Conservation (phyloP, 2,797 vertebrate genomes). For the Tragopan temminckii region DNA sequence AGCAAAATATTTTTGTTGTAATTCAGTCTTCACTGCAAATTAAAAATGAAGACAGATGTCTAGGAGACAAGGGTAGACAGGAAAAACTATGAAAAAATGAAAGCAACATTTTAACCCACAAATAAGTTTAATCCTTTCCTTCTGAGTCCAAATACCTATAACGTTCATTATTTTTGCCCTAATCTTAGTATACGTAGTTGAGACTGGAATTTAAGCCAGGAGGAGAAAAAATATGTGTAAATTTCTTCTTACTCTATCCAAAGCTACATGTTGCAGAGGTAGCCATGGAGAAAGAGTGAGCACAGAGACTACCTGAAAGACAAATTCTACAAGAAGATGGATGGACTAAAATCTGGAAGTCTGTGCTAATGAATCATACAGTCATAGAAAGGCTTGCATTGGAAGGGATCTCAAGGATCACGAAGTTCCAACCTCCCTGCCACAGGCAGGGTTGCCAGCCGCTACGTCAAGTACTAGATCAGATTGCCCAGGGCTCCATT, state of each 20-base stretch:
- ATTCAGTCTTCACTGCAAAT: background rate
- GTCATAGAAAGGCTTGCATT: no score
- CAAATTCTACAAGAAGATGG: background rate
- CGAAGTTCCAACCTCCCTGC: no score
- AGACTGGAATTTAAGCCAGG: background rate
- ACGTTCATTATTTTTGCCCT: background rate
- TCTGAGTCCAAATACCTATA: background rate
- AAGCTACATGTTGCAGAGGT: background rate
- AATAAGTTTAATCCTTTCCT: background rate
- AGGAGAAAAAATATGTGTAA: background rate
- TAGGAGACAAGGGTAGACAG: background rate
- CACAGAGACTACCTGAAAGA: background rate
- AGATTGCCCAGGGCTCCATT: no score
- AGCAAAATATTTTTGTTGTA: background rate
- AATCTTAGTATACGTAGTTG: background rate
- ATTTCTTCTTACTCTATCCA: background rate
- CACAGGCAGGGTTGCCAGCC: no score
- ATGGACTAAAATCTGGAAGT: background rate
- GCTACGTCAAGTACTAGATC: no score
- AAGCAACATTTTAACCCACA: fast-evolving
- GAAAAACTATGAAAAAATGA: background rate
- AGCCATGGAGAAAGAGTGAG: background rate
- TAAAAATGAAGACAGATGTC: background rate
- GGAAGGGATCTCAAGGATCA: no score
- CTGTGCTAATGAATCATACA: background rate